These are phyloP conservation scores for Drosophila atripex DNA, from an alignment of 2,888 invertebrate species.

Conservation along the genomic window DNA sequence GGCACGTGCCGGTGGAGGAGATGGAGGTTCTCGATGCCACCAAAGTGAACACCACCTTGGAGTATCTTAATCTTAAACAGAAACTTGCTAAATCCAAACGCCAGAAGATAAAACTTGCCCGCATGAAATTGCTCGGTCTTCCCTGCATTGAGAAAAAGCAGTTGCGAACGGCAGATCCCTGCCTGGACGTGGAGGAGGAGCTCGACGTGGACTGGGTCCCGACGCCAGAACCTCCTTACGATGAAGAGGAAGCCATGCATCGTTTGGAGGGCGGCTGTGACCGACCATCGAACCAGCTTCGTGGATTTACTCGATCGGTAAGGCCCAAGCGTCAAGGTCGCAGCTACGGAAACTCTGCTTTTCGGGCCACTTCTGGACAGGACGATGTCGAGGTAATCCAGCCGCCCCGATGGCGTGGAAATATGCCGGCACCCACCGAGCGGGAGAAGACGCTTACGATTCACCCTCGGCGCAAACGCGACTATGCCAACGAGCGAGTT, in stretches of 20 bases:
- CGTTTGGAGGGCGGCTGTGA: conserved; percentile 14
- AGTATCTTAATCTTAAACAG: conserved; percentile 69
- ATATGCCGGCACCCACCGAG: conserved; percentile 81
- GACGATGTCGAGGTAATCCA: conserved; percentile 1
- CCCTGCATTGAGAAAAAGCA: conserved; percentile 67
- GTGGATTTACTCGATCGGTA: neutral
- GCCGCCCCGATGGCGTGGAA: conserved; percentile 65
- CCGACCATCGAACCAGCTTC: neutral
- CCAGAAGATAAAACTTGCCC: conserved; percentile 60
- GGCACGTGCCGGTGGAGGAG: conserved; percentile 37
- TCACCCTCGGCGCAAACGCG: conserved; percentile 75
- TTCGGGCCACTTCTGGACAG: neutral
- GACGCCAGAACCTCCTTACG: conserved; percentile 46
- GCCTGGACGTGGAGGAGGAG: conserved; percentile 62
- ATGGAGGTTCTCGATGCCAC: conserved; percentile 46
- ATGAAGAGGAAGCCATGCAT: neutral
- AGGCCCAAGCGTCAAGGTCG: neutral
- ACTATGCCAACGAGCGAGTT: conserved; percentile 70
- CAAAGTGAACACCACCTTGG: conserved; percentile 64
- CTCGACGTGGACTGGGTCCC: conserved; percentile 81
- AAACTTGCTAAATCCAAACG: conserved; percentile 50
- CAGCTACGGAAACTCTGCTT: neutral
- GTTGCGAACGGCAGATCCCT: conserved; percentile 58
- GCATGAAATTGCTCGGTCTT: conserved; percentile 74
- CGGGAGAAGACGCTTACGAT: conserved; percentile 79